Conservation (phyloP, 2,888 invertebrate genomes). For the Dicycla oo region DNA sequence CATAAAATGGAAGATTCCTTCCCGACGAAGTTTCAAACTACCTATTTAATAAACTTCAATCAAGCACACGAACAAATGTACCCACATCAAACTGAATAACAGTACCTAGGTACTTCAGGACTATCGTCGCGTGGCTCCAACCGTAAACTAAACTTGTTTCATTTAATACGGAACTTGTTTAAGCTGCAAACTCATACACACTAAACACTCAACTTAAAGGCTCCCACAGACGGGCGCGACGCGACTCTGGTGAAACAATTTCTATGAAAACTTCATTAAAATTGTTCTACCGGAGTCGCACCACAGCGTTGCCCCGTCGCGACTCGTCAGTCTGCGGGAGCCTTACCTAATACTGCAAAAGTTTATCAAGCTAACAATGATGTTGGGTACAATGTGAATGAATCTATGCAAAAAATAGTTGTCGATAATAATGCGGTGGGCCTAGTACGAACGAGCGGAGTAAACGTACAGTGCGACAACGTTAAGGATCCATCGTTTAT, state of each 20-base stretch:
- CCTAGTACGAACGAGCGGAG: too few species aligned
- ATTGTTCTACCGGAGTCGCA: too few species aligned
- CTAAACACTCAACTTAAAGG: constrained; percentile 44
- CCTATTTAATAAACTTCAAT: constrained; percentile 49
- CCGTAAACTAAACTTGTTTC: constrained; percentile 56
- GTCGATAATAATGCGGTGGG: not conserved
- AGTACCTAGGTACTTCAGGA: constrained; percentile 43
- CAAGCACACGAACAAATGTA: constrained; percentile 43
- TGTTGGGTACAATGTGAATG: constrained; percentile 54
- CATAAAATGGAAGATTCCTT: not conserved
- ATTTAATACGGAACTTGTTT: constrained; percentile 60
- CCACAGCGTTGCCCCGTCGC: too few species aligned
- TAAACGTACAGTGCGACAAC: too few species aligned
- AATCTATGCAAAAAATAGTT: constrained; percentile 59
- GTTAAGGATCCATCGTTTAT: too few species aligned
- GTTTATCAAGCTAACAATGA: constrained; percentile 52
- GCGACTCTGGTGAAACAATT: too few species aligned
- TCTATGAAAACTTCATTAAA: too few species aligned
- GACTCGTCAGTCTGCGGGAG: too few species aligned
- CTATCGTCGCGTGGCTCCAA: constrained; percentile 36
- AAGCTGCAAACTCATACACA: constrained; percentile 52
- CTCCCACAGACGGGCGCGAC: too few species aligned
- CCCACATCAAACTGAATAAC: constrained; percentile 38
- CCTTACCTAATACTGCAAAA: constrained; percentile 45
- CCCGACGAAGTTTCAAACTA: constrained; percentile 29